Evolutionary conservation across 2,888 invertebrate genomes (phyloP), one percentile per base, ranked within the genome.

Genomic region (Frankliniella intonsa): DNA sequence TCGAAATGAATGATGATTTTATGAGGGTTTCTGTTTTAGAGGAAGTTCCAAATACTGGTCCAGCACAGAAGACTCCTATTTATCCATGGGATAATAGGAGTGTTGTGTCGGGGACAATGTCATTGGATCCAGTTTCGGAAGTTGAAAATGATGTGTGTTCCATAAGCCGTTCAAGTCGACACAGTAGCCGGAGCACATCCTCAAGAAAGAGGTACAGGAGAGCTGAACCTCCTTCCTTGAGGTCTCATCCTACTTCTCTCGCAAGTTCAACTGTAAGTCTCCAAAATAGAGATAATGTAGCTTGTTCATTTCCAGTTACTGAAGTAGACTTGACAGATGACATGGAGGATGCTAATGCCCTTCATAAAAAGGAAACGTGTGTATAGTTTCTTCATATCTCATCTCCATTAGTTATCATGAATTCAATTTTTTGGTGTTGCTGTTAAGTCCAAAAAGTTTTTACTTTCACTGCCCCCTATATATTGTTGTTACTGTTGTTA

Each of bases 91-190:
- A 76, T 12, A 22, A 25, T 25, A 25, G 69, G 22, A 76, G 69
- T 76, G 69, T 76, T 8, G 25, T 76, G 12, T 76, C 69, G 8
- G 69, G 69, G 25, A 25, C 25, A 0, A 25, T 25, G 10, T 76
- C 69, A 9, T 10, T 76, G 10, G 69, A 76, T 25, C 9, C 22
- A 25, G 69, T 25, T 12, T 76, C 69, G 12, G 69, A 76, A 25
- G 25, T 22, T 12, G 69, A 76, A 25, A 76, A 76, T 76, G 69
- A 76, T 76, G 69, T 76, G 0, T 22, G 69, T 22, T 76, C 69
- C 10, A 76, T 76, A 22, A 76, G 69, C 25, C 22, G 69, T 12
- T 76, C 69, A 76, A 76, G 69, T 76, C 69, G 69, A 12, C 69
- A 25, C 25, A 76, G 69, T 76, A 76, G 69, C 12, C n/a, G 25